Conservation (phyloP, 2,113 vertebrate genomes). For the Atherinomorus stipes region DNA sequence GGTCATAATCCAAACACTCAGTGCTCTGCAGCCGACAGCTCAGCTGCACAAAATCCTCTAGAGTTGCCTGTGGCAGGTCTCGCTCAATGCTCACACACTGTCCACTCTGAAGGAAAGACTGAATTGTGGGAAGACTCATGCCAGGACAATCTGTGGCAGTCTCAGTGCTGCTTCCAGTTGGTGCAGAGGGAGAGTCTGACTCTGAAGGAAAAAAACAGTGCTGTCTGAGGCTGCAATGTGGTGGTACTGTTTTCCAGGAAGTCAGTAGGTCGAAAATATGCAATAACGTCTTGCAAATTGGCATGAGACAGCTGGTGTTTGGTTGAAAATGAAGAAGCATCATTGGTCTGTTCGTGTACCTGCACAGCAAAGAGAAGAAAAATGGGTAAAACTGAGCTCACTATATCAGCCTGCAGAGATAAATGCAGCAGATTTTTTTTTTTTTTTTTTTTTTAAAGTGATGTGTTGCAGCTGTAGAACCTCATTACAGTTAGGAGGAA, state of each 20-base stretch:
- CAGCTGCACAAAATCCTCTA: constrained; percentile 79
- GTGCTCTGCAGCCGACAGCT: constrained; percentile 46
- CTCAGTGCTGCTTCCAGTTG: constrained; percentile 53
- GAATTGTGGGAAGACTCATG: constrained; percentile 25
- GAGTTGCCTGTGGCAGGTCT: constrained; percentile 82
- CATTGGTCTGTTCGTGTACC: constrained; percentile 48
- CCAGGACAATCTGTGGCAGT: not conserved
- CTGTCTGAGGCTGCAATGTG: not conserved
- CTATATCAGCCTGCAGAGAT: not conserved
- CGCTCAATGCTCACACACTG: constrained; percentile 61
- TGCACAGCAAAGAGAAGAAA: constrained; percentile 42
- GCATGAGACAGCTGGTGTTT: constrained; percentile 63
- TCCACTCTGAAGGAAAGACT: constrained; percentile 56
- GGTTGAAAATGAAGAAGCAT: constrained; percentile 31
- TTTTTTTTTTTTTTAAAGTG: too few relatives aligned
- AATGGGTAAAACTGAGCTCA: not conserved
- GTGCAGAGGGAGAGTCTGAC: constrained; percentile 11
- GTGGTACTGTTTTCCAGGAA: not conserved
- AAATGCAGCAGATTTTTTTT: too few relatives aligned
- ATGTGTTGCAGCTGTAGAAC: constrained; percentile 27
- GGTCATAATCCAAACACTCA: constrained; percentile 72
- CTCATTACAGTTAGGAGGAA: constrained; percentile 68
- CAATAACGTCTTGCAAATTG: constrained; percentile 79
- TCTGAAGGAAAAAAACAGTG: not conserved
- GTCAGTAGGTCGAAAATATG: constrained; percentile 58